Evolutionary conservation across 2,888 invertebrate genomes (phyloP).

Genomic region (Tachystola acroxantha): DNA sequence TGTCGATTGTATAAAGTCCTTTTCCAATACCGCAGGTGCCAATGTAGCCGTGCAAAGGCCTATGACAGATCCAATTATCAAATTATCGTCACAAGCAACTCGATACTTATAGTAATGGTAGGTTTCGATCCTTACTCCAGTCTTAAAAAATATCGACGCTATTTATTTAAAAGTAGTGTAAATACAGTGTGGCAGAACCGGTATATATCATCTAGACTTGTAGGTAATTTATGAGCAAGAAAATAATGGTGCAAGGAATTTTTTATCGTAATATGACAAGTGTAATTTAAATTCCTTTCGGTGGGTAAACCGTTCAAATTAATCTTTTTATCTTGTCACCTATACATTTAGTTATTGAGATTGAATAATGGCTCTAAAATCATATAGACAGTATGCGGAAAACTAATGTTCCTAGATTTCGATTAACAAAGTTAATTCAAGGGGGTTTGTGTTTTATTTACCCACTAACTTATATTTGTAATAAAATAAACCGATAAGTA

Average conservation of each 20-base stretch:
- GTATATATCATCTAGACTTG: constrained; percentile 46
- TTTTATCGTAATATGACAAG: constrained; percentile 28
- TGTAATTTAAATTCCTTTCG: constrained; percentile 38
- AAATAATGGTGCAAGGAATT: constrained; percentile 27
- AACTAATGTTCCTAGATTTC: too few relatives aligned
- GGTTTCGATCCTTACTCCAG: constrained; percentile 47
- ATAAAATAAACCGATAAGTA: too few relatives aligned
- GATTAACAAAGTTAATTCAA: too few relatives aligned
- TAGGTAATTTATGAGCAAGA: constrained; percentile 33
- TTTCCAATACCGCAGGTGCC: constrained; percentile 34
- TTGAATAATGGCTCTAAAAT: too few relatives aligned
- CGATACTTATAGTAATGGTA: constrained; percentile 53
- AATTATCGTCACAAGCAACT: constrained; percentile 60
- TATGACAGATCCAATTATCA: constrained; percentile 63
- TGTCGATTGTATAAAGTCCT: too few relatives aligned
- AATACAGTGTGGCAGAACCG: constrained; percentile 48
- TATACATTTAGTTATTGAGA: too few relatives aligned
- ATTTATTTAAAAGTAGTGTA: constrained; percentile 57
- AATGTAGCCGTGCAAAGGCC: constrained; percentile 23
- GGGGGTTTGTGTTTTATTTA: too few relatives aligned
- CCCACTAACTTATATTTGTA: too few relatives aligned
- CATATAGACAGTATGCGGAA: too few relatives aligned
- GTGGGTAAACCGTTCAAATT: constrained; percentile 21
- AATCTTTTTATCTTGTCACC: too few relatives aligned
- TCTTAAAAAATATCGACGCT: constrained; percentile 54